phyloP scores from a whole-genome alignment of 2,113 vertebrate genomes.

The Atherinomorus stipes region DNA sequence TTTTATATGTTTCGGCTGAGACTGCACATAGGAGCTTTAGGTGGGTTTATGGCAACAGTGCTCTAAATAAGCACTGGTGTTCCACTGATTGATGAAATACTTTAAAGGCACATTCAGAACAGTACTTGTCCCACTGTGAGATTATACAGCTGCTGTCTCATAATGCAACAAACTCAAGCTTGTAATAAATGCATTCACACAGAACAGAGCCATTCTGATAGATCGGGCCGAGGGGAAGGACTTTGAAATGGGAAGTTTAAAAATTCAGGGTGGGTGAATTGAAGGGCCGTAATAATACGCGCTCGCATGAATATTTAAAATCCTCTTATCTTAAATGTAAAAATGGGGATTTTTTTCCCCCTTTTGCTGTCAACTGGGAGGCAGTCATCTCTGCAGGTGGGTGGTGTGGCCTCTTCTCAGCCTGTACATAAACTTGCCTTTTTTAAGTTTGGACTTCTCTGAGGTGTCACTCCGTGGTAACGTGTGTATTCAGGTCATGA shows the following conservation, averaged over 20 bases:
- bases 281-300: conserved; percentile 38
- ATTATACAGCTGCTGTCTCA: conserved; percentile 52
- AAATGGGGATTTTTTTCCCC: conserved; percentile 50
- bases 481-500: conserved; percentile 37
- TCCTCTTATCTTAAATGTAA: conserved; percentile 72
- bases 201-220: conserved; percentile 34
- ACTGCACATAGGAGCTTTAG: neutral
- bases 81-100: conserved; percentile 53
- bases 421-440: conserved; percentile 49
- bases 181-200: conserved; percentile 45
- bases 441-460: conserved; percentile 42
- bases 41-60: neutral
- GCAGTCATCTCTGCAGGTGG: conserved; percentile 57
- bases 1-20: conserved; percentile 11
- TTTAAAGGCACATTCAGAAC: conserved; percentile 81
- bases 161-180: conserved; percentile 46
- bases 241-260: conserved; percentile 58
- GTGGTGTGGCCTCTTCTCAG: conserved; percentile 53
- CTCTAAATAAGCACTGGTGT: conserved; percentile 1
- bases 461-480: conserved; percentile 43
- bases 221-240: conserved; percentile 24
- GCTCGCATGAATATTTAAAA: conserved; percentile 72
- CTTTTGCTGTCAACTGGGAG: conserved; percentile 40
- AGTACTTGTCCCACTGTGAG: conserved; percentile 64
- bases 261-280: conserved; percentile 47